These are phyloP conservation scores for Pygocentrus nattereri DNA, from an alignment of 2,797 vertebrate genomes.

Conservation along the genomic window DNA sequence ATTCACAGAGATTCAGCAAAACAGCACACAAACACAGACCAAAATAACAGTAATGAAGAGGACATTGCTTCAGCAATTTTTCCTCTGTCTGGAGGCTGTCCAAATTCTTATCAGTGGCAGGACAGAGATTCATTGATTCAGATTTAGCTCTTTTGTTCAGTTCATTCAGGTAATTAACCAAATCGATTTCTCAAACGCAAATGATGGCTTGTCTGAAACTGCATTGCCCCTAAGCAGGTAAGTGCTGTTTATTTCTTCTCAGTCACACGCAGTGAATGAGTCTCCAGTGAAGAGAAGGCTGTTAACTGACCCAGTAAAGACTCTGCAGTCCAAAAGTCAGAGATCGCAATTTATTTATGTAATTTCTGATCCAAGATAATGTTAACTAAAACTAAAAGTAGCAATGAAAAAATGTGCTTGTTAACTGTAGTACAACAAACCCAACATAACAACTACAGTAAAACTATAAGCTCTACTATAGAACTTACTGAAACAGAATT, in stretches of 20 bases:
- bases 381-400: too few relatives aligned
- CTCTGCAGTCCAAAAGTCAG: too few relatives aligned
- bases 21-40: conserved; percentile 17
- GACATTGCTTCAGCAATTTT: neutral
- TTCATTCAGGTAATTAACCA: neutral
- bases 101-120: neutral
- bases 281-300: neutral
- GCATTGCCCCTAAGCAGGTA: neutral
- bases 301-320: neutral
- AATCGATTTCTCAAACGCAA: neutral
- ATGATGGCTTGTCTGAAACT: neutral
- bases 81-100: neutral
- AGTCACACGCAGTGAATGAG: neutral
- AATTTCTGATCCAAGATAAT: too few relatives aligned
- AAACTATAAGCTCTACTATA: too few relatives aligned
- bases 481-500: too few relatives aligned
- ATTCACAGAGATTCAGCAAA: conserved; percentile 19
- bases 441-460: too few relatives aligned
- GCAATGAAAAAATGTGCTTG: too few relatives aligned
- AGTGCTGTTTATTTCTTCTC: neutral
- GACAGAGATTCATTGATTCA: neutral
- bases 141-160: neutral
- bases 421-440: too few relatives aligned
- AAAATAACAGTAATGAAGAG: conserved; percentile 3
- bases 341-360: too few relatives aligned